Evolutionary conservation across 2,113 vertebrate genomes (phyloP), one percentile per base, ranked within the genome.

Genomic region (Phocoena sinus): DNA sequence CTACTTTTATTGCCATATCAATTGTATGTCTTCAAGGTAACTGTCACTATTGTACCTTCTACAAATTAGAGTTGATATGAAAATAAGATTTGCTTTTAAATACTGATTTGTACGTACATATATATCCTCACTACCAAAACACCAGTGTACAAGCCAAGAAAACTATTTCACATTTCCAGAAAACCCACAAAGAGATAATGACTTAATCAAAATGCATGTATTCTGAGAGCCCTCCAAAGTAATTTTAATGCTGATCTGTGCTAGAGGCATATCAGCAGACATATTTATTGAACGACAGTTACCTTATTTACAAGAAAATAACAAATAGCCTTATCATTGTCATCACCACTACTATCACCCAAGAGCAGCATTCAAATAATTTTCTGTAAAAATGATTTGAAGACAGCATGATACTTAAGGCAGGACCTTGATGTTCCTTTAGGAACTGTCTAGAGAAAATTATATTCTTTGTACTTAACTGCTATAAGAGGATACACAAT

Each of bases 161-260:
- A 67, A 58, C 76, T 3, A 80, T 44, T 88, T 93, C 8, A 41
- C 21, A 77, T 85, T 97, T 90, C 60, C 33, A 88, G 71, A 88
- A 82, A 96, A 93, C 41, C 65, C 25, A 74, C 50, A 68, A 77
- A 68, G 47, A 92, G 76, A 70, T 91, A 94, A 97, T 97, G 68
- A 94, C 74, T 95, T 96, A 96, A 96, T 98, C 87, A 97, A 96
- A 98, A 95, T 94, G 60, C 77, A 96, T 82, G 41, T 58, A 97
- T 97, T 96, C 87, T 65, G 76, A 96, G 83, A 96, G 23, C 23
- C 74, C 87, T 95, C 87, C 77, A 97, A 97, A 95, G 81, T 82
- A 83, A 98, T 98, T 97, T 93, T 81, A 96, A 93, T 94, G 80
- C 53, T 94, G 87, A 95, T 95, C 94, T 88, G 83, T 60, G 38